Percentiles rank a stretch among this genome's conserved stretches.
Conservation (phyloP, 2,888 invertebrate genomes). For the Lepidocyrtoides sp. region DNA sequence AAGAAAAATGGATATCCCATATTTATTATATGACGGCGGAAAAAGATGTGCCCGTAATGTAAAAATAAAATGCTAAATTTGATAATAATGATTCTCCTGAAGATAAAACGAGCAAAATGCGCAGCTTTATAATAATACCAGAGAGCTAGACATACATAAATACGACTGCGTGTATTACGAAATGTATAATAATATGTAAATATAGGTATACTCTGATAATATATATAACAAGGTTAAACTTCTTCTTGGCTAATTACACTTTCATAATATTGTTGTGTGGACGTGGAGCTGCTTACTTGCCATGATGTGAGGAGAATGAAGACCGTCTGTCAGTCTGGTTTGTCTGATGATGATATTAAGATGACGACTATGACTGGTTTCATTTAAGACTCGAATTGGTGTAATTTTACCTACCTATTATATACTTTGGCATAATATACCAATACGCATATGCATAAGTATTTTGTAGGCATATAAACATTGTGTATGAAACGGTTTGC, state of each 20-base stretch:
- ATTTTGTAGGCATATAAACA: background rate
- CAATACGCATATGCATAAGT: background rate
- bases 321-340: constrained; percentile 37
- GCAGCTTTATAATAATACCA: background rate
- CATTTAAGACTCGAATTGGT: background rate
- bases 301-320: background rate
- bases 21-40: constrained; percentile 4
- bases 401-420: background rate
- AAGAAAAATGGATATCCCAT: background rate
- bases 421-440: background rate
- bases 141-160: too few relatives aligned
- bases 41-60: background rate
- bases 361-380: constrained; percentile 4
- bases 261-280: constrained; percentile 6
- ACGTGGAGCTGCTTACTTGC: constrained; percentile 30
- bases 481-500: background rate
- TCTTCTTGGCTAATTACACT: constrained; percentile 17
- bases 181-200: background rate
- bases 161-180: background rate
- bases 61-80: constrained; percentile 27
- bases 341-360: constrained; percentile 21
- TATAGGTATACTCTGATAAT: background rate
- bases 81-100: constrained; percentile 5
- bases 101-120: constrained; percentile 20
- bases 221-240: background rate